Percentiles rank a stretch among this genome's conserved stretches.
phyloP scores from a whole-genome alignment of 2,113 vertebrate species.

The Corvus moneduloides region DNA sequence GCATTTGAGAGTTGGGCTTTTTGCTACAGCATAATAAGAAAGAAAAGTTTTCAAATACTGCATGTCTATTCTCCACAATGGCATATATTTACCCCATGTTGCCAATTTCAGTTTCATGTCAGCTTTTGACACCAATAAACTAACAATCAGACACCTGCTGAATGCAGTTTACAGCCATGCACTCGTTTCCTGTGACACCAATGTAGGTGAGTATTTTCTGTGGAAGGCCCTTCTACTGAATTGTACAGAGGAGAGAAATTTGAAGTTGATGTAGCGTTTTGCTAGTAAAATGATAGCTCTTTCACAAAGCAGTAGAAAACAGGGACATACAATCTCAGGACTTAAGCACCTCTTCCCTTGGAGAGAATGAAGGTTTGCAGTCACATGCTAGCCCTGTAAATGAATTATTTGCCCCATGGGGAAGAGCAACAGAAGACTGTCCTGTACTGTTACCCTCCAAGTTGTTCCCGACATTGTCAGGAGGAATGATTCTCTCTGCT shows the following conservation, averaged over 20 bases:
- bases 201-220: neutral
- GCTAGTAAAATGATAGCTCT: neutral
- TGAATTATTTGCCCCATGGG: neutral
- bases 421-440: neutral
- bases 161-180: neutral
- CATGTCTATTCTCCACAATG: neutral
- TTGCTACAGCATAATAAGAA: neutral
- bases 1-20: neutral
- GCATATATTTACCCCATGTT: fast-evolving
- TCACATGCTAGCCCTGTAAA: neutral
- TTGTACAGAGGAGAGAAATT: neutral
- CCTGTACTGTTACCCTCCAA: neutral
- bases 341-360: neutral
- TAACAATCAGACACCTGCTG: neutral
- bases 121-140: neutral
- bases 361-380: neutral
- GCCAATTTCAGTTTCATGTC: neutral
- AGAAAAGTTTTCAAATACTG: neutral
- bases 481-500: neutral
- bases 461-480: neutral
- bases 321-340: neutral
- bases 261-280: neutral
- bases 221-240: neutral
- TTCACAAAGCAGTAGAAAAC: neutral
- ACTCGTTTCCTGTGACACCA: neutral